These are phyloP conservation scores for Temnothorax nylanderi DNA, from an alignment of 1,140 invertebrate species.

Conservation along the genomic window DNA sequence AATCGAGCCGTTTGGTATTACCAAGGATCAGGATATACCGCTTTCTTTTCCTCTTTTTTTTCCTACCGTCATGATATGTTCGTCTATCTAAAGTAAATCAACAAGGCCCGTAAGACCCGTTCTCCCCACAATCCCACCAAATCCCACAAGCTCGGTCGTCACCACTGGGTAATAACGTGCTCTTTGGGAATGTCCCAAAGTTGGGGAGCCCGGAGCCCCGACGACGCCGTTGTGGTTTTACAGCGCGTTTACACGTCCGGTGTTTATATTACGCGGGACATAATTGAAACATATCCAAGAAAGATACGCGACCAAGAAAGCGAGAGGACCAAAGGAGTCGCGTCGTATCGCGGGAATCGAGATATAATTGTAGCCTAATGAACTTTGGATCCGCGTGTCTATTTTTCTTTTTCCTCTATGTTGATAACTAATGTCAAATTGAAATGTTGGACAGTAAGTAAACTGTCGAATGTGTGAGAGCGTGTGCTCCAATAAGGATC, in stretches of 20 bases:
- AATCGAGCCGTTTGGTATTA: background rate
- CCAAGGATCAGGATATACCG: no score
- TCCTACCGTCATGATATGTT: background rate
- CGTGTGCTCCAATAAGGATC: background rate
- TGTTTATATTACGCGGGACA: background rate
- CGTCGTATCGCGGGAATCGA: background rate
- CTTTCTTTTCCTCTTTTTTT: background rate
- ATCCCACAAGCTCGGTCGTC: background rate
- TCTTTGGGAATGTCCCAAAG: background rate
- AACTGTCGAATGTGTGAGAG: background rate
- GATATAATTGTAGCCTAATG: background rate
- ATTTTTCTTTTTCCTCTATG: background rate
- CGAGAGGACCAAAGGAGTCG: background rate
- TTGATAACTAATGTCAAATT: background rate
- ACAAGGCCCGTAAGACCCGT: background rate
- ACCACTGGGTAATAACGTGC: background rate
- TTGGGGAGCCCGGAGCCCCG: no score
- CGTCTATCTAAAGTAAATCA: background rate
- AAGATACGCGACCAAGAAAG: background rate
- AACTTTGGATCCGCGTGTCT: constrained; percentile 1
- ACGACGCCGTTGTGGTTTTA: background rate
- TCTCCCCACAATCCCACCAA: no score
- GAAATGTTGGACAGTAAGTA: background rate
- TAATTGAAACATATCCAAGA: background rate
- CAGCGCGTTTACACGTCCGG: background rate